Percentiles rank a stretch among this genome's conserved stretches.
These are phyloP conservation scores for Mactromeris polynyma DNA, from an alignment of 2,888 invertebrate genomes.

Conservation along the genomic window DNA sequence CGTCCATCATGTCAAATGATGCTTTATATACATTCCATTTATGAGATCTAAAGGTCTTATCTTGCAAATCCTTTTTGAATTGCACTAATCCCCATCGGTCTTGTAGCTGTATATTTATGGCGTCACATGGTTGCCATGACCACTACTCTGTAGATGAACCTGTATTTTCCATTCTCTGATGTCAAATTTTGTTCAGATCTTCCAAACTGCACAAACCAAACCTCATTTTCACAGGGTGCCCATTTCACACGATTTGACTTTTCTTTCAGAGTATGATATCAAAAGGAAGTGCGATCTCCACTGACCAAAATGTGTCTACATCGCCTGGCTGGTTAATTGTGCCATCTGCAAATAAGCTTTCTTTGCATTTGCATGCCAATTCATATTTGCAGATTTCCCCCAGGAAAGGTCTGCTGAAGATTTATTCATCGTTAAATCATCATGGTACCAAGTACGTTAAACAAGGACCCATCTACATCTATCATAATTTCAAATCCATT, in stretches of 20 bases:
- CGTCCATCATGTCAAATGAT: conserved; percentile 73
- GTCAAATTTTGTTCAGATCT: conserved; percentile 57
- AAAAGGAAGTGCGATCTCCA: conserved; percentile 57
- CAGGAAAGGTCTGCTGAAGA: conserved; percentile 40
- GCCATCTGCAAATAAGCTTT: conserved; percentile 42
- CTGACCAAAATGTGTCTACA: conserved; percentile 59
- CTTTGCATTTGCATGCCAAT: conserved; percentile 51
- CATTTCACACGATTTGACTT: conserved; percentile 33
- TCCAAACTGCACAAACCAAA: conserved; percentile 67
- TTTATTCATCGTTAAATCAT: conserved; percentile 48
- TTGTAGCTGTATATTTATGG: conserved; percentile 63
- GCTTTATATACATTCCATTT: conserved; percentile 73
- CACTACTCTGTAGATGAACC: conserved; percentile 56
- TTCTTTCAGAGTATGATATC: conserved; percentile 28
- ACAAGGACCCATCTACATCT: conserved; percentile 62
- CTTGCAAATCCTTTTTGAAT: conserved; percentile 65
- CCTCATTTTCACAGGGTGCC: conserved; percentile 50
- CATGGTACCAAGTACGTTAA: conserved; percentile 59
- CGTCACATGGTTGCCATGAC: conserved; percentile 68
- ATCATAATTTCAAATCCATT: conserved; percentile 57
- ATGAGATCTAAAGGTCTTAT: conserved; percentile 58
- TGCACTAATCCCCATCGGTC: conserved; percentile 79
- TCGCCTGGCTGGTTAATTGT: conserved; percentile 59
- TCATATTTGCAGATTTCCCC: background rate
- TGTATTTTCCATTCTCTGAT: conserved; percentile 51